phyloP scores from a whole-genome alignment of 2,888 invertebrate species.

The Frankliniella intonsa region DNA sequence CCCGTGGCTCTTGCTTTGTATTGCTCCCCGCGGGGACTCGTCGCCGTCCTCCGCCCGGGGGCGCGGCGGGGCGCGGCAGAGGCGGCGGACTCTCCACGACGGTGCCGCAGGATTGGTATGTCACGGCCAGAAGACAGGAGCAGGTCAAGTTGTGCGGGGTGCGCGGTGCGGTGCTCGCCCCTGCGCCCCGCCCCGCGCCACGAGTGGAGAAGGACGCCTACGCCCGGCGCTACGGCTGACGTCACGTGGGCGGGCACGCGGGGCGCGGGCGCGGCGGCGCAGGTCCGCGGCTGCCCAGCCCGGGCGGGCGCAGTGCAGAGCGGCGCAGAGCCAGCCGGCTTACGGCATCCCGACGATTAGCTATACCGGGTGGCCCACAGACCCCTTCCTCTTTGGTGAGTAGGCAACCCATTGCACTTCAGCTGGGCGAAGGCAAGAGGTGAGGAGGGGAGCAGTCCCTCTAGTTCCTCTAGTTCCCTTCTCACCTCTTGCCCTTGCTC shows the following conservation, averaged over 20 bases:
- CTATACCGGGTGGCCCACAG: too few relatives aligned
- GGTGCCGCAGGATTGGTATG: conserved; percentile 11
- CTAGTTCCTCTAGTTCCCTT: too few relatives aligned
- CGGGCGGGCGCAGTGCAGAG: too few relatives aligned
- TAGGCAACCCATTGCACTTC: too few relatives aligned
- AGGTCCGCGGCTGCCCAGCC: not conserved
- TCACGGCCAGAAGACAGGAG: not conserved
- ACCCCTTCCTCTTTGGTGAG: too few relatives aligned
- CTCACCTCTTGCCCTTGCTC: too few relatives aligned
- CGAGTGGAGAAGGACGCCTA: not conserved
- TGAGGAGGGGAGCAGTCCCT: too few relatives aligned
- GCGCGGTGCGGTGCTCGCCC: not conserved
- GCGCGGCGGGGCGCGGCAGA: not conserved
- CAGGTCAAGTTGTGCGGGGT: conserved; percentile 1
- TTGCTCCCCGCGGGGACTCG: not conserved
- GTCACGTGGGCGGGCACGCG: too few relatives aligned
- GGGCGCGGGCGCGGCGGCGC: not conserved
- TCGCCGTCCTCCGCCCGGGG: not conserved
- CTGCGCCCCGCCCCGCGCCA: not conserved
- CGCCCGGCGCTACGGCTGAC: too few relatives aligned
- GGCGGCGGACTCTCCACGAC: not conserved
- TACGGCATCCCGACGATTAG: too few relatives aligned
- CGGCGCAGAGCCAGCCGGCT: too few relatives aligned
- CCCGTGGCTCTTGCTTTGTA: not conserved
- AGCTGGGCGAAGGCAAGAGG: too few relatives aligned